Conservation (phyloP, 2,888 invertebrate genomes). For the Eristalis pertinax region DNA sequence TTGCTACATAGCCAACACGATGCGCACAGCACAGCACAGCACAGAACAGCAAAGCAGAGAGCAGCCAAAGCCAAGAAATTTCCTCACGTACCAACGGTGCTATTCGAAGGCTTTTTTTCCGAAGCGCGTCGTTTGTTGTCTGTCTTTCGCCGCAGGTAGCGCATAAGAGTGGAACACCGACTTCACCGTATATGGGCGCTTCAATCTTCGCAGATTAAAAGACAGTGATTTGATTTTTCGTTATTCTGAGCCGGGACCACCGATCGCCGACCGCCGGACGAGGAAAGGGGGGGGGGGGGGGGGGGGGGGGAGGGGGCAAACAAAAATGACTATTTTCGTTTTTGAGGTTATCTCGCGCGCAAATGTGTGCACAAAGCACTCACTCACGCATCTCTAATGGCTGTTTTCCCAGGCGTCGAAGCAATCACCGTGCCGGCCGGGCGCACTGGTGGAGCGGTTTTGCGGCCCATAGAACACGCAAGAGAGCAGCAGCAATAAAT, state of each 20-base stretch:
- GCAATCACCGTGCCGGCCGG: slow-evolving; percentile 34
- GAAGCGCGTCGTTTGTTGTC: slow-evolving; percentile 47
- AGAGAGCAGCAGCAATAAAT: slow-evolving; percentile 62
- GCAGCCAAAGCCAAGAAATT: slow-evolving; percentile 40
- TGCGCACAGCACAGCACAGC: slow-evolving; percentile 23
- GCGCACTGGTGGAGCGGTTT: background rate
- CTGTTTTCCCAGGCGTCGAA: slow-evolving; percentile 49
- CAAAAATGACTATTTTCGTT: slow-evolving; percentile 55
- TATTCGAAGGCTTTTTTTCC: slow-evolving; percentile 56
- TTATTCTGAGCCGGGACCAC: background rate
- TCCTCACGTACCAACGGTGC: slow-evolving; percentile 62
- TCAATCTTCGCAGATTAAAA: slow-evolving; percentile 62
- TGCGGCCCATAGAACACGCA: slow-evolving; percentile 62
- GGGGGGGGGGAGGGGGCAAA: too few species aligned
- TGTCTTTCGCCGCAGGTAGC: slow-evolving; percentile 67
- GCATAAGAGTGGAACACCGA: slow-evolving; percentile 4
- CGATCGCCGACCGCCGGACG: background rate
- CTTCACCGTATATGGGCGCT: slow-evolving; percentile 61
- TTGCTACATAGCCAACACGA: slow-evolving; percentile 1
- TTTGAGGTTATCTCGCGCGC: slow-evolving; percentile 43
- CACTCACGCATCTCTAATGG: slow-evolving; percentile 68
- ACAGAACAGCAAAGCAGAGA: slow-evolving; percentile 17
- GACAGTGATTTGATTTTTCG: slow-evolving; percentile 63
- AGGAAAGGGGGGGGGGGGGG: too few species aligned
- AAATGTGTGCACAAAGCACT: slow-evolving; percentile 41